phyloP scores from a whole-genome alignment of 2,113 vertebrate species.

The Natator depressus region DNA sequence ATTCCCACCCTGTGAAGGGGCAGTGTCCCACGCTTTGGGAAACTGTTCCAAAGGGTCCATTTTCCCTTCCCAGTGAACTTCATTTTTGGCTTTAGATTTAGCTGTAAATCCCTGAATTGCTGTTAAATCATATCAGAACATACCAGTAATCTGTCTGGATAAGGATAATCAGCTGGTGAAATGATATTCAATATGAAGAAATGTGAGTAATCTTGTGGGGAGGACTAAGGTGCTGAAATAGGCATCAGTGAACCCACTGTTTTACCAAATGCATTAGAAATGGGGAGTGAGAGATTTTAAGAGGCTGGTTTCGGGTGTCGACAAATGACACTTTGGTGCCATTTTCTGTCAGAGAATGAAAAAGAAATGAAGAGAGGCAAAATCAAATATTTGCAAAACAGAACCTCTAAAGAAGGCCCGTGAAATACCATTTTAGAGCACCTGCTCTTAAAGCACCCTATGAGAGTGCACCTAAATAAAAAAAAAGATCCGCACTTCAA shows the following conservation, averaged over 20 bases:
- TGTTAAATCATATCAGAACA: no score
- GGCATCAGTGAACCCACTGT: neutral
- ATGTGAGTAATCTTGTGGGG: neutral
- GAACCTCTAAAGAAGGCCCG: neutral
- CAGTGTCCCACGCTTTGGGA: neutral
- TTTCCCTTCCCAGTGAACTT: neutral
- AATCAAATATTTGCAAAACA: neutral
- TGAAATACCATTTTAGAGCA: neutral
- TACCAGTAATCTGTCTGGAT: neutral
- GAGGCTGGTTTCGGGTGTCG: neutral
- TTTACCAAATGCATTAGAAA: neutral
- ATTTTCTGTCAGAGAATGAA: neutral
- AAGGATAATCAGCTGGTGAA: neutral
- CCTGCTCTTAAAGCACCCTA: neutral
- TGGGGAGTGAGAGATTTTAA: neutral
- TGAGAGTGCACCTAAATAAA: neutral
- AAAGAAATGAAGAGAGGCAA: neutral
- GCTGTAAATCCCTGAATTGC: neutral
- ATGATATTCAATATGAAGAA: neutral
- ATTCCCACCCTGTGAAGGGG: neutral
- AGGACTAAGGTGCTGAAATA: neutral
- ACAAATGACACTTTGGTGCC: neutral
- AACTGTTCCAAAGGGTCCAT: neutral
- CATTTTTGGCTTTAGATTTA: neutral
- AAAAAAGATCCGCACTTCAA: neutral